These are phyloP conservation scores for Xiphydria camelus DNA, from an alignment of 2,888 invertebrate species.

Conservation along the genomic window DNA sequence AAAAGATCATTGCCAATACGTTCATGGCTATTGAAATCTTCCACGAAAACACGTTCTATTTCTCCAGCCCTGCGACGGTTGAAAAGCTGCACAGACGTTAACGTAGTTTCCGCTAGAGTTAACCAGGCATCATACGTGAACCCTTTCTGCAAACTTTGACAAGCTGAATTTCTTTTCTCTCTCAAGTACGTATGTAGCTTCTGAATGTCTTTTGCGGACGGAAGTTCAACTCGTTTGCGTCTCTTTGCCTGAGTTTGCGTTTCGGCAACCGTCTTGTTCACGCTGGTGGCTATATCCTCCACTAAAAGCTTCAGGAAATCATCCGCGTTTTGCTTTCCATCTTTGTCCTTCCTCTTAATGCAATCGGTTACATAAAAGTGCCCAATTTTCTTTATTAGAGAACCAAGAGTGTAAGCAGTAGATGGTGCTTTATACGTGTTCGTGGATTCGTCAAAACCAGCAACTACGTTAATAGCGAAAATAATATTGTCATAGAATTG, in stretches of 20 bases:
- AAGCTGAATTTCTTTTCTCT: conserved; percentile 4
- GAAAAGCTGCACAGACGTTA: conserved; percentile 26
- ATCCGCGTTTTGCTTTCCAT: too few relatives aligned
- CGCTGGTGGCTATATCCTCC: conserved; percentile 11
- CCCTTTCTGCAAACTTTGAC: conserved; percentile 5
- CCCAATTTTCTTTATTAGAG: conserved; percentile 23
- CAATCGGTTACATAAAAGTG: conserved; percentile 15
- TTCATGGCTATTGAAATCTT: conserved; percentile 26
- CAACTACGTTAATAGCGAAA: conserved; percentile 20
- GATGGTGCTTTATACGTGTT: conserved; percentile 20
- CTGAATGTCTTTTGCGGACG: conserved; percentile 18
- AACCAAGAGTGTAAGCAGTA: conserved; percentile 22
- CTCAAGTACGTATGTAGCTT: conserved; percentile 15
- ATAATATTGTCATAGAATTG: conserved; percentile 19
- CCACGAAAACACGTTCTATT: conserved; percentile 23
- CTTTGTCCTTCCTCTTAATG: not conserved
- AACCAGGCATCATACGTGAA: conserved; percentile 18
- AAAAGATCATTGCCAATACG: conserved; percentile 25
- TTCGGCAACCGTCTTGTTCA: conserved; percentile 15
- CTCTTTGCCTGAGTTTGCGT: conserved; percentile 5
- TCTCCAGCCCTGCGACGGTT: conserved; percentile 32
- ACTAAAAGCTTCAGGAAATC: conserved; percentile 15
- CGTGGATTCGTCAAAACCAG: conserved; percentile 12
- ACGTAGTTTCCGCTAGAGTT: conserved; percentile 19
- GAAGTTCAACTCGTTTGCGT: conserved; percentile 4